Evolutionary conservation across 2,797 vertebrate species (phyloP).

Genomic region (Melanotaenia nigrans): DNA sequence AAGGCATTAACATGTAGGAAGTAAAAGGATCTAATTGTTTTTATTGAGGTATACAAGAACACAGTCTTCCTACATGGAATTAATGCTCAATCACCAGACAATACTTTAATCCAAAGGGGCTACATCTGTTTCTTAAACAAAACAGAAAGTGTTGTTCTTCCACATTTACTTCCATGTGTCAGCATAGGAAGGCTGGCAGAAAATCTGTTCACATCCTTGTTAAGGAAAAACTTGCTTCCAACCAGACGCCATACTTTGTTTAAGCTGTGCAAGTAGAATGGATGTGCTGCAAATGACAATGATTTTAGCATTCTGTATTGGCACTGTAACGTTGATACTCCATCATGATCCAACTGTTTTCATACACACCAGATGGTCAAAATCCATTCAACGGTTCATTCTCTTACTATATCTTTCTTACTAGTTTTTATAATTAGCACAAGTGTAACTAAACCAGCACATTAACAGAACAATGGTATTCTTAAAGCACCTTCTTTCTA

Average conservation of each 20-base stretch:
- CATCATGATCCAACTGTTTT: not conserved
- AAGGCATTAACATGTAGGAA: not conserved
- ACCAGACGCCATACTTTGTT: not conserved
- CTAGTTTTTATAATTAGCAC: not conserved
- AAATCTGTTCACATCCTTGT: not conserved
- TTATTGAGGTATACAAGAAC: conserved; percentile 1
- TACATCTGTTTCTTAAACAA: not conserved
- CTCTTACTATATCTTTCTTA: not conserved
- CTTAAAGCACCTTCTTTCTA: not conserved
- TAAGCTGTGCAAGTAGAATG: not conserved
- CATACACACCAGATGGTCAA: not conserved
- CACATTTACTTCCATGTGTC: not conserved
- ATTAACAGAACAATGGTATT: not conserved
- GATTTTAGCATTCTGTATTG: not conserved
- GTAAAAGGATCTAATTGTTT: not conserved
- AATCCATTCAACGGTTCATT: not conserved
- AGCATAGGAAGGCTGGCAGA: not conserved
- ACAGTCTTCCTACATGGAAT: conserved; percentile 1
- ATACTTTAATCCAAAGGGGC: not conserved
- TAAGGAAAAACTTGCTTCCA: not conserved
- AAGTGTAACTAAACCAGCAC: not conserved
- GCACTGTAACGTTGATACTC: not conserved
- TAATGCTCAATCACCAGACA: not conserved
- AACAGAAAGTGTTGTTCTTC: not conserved
- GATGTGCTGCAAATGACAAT: not conserved